Percentiles rank a stretch among this genome's conserved stretches.
Evolutionary conservation across 1,140 invertebrate species (phyloP).

Genomic region (Drosophila ohnishii): DNA sequence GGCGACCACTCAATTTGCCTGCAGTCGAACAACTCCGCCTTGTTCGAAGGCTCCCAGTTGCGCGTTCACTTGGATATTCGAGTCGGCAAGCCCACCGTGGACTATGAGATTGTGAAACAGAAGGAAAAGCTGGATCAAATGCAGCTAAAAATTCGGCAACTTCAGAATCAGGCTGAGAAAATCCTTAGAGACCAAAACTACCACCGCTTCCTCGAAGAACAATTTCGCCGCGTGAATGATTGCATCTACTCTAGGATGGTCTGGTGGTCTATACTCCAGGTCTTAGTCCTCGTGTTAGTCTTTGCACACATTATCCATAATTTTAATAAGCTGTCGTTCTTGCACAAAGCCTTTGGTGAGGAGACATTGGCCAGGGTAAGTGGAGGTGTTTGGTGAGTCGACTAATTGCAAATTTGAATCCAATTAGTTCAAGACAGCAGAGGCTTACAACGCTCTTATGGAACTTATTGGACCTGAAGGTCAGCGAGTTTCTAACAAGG

Average conservation of each 20-base stretch:
- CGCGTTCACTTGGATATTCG: conserved; percentile 98
- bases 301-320: not conserved
- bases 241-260: conserved; percentile 97
- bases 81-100: conserved; percentile 98
- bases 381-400: not conserved
- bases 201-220: conserved; percentile 98
- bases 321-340: not conserved
- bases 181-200: conserved; percentile 99
- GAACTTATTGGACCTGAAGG: not conserved
- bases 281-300: conserved; percentile 93
- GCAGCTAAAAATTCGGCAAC: conserved; percentile 96
- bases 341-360: not conserved
- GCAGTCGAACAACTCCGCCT: conserved; percentile 97
- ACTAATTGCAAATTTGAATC: not conserved
- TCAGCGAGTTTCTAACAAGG: not conserved
- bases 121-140: conserved; percentile 98
- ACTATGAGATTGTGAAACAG: conserved; percentile 97
- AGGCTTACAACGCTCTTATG: conserved; percentile 5
- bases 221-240: conserved; percentile 97
- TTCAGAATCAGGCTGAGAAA: conserved; percentile 98
- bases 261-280: conserved; percentile 98
- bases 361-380: conserved; percentile 4
- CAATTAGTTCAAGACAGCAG: conserved; percentile 6
- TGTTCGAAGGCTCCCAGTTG: conserved; percentile 96
- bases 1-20: conserved; percentile 99